Percentiles rank a stretch among this genome's conserved stretches.
These are phyloP conservation scores for Eupithecia vulgata DNA, from an alignment of 2,888 invertebrate species.

Conservation along the genomic window DNA sequence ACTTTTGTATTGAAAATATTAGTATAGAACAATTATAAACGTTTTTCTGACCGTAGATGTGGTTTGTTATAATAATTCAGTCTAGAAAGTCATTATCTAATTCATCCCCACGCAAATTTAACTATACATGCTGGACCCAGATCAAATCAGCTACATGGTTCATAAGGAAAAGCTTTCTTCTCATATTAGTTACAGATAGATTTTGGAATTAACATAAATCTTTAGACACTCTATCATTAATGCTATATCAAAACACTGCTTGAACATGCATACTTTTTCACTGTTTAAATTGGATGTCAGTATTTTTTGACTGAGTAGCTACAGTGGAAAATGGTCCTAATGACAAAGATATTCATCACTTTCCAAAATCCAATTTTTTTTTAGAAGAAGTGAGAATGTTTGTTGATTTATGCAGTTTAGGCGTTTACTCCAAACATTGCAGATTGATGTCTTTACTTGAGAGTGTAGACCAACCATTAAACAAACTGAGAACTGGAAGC, in stretches of 20 bases:
- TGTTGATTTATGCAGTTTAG: background rate
- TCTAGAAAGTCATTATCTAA: no score
- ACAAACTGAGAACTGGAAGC: slow-evolving; percentile 14
- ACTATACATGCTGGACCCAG: background rate
- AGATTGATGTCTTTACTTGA: background rate
- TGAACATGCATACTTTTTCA: background rate
- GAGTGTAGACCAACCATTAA: slow-evolving; percentile 5
- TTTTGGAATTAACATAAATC: no score
- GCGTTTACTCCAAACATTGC: background rate
- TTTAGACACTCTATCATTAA: background rate
- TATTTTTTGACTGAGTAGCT: background rate
- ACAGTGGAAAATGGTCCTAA: background rate
- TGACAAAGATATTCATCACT: background rate
- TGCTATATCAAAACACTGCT: background rate
- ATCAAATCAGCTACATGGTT: background rate
- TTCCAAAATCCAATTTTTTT: background rate
- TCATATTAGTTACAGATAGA: background rate
- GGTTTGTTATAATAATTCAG: no score
- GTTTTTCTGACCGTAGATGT: no score
- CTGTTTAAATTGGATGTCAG: background rate
- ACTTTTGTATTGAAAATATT: background rate
- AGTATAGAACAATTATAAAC: background rate
- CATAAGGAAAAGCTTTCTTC: background rate
- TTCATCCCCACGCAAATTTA: background rate
- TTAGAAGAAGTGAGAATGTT: background rate